Base-by-base conservation (phyloP, 2,888 invertebrate species). In the Aquatica leii region DNA sequence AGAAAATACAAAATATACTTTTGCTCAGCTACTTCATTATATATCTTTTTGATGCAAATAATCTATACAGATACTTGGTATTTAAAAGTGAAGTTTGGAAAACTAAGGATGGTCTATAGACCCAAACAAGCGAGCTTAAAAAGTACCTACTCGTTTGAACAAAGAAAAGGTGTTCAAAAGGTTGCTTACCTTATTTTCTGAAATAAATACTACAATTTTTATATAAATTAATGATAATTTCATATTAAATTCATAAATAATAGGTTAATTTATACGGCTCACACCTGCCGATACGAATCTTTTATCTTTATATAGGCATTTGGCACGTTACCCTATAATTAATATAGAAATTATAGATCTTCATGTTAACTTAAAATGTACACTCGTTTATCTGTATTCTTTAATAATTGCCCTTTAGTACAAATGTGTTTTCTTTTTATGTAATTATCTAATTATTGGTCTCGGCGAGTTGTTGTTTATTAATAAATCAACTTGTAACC, bases 311-410 rank as follows among this genome's bases (percentile, higher is more conserved):
- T 69, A 59, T 58, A 65, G 69, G 67, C 69, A 69, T 69, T 70
- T 71, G 69, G 70, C 70, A 69, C 68, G 65, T 71, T 72, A 54
- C 67, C 63, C 72, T 70, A 69, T 72, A 70, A 72, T 72, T 72
- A 72, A 72, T 70, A 69, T 69, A 69, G 69, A 70, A 71, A 72
- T 72, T 72, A 72, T 71, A 69, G 68, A 70, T 65, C 67, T 49
- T 41, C 15, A 37, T 40, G 55, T 51, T 56, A 57, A 62, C 58
- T 54, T 63, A 59, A 54, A 57, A 67, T 68, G 62, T 59, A 62
- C 61, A 48, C 59, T 59, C 51, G 57, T 67, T 68, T 67, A 67
- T 58, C 62, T 48, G 48, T 59, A 52, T 67, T 62, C 60, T 65
- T 56, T 62, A 65, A 61, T 64, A 67, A 65, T 65, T 58, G 64